Base-by-base conservation (phyloP, 1,140 invertebrate genomes). In the Anoplolepis gracilipes region DNA sequence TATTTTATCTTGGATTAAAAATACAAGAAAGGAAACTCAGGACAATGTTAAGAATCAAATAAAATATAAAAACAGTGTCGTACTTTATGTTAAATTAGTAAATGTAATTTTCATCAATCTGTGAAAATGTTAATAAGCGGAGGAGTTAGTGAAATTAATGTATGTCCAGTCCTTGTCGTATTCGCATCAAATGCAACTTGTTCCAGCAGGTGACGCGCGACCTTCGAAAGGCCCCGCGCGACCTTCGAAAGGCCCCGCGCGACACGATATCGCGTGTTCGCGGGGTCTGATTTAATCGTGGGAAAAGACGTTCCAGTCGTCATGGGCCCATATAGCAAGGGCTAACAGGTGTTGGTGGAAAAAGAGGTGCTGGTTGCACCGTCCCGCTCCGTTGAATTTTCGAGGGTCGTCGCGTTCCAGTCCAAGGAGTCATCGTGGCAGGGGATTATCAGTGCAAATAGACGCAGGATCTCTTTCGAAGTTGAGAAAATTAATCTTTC, bases 201-300 rank as follows among this genome's bases (percentile, higher is more conserved):
- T 82, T 33, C 30, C 84, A 72, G 81, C 92, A 93, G 92, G 91
- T 93, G 93, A 84, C 75, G 88, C 49, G 84, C 92, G 93, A 90
- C 92, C 93, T 93, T 93, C 88, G 85, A 73, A 91, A 92, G 92
- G 90, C 92, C 90, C 78, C 90, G 85, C 90, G 87, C 57, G 67
- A 42, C 42, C 93, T 93, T 93, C 88, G 85, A 73, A 91, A 92
- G 92, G 90, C 92, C 90, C 78, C 90, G 85, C 90, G 87, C 57
- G 67, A 42, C 42, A 55, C 42, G 65, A 62, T 87, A 90, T 89
- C 85, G 73, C 67, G 88, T 91, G 88, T 67, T 79, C 86, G 88
- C 88, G 90, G 46, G 11, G 55, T 55, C 53, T 77, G 90, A 92
- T 91, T 92, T 92, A 91, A 92, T 92, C 90, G 91, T 92, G 90